A percentile compares a stretch with the other conserved stretches of the same genome.
Conservation (phyloP, 2,797 vertebrate genomes). For the Clarias laeviceps region DNA sequence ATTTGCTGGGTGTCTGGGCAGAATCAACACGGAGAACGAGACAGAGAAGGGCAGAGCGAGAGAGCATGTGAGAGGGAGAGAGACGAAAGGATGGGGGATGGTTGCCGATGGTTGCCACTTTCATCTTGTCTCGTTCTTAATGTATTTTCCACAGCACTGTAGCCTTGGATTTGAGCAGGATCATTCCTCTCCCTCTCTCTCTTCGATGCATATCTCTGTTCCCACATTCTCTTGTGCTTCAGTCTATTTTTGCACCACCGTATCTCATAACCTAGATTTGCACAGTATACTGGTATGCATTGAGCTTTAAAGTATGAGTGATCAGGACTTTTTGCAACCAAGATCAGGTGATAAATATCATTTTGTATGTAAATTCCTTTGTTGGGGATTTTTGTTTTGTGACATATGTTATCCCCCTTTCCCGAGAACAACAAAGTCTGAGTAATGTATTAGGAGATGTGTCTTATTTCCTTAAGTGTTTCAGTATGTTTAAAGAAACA, state of each 20-base stretch:
- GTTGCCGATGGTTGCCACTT: constrained; percentile 30
- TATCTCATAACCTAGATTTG: constrained; percentile 39
- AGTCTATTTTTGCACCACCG: constrained; percentile 37
- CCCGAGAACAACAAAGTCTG: neutral
- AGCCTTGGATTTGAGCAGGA: constrained; percentile 19
- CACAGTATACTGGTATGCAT: constrained; percentile 14
- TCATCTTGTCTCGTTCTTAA: constrained; percentile 40
- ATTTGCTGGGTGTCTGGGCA: constrained; percentile 73
- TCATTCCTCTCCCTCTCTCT: constrained; percentile 11
- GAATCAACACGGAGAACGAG: constrained; percentile 60
- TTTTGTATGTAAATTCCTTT: neutral
- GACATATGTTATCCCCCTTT: too few species aligned
- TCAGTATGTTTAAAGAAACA: constrained; percentile 9
- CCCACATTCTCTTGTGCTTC: constrained; percentile 38
- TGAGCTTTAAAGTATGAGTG: neutral
- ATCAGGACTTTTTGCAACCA: constrained; percentile 15
- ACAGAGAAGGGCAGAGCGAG: constrained; percentile 25
- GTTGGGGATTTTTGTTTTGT: neutral
- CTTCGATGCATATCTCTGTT: constrained; percentile 27
- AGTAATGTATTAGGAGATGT: neutral
- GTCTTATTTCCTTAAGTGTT: neutral
- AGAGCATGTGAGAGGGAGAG: constrained; percentile 46
- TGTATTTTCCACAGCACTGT: constrained; percentile 17
- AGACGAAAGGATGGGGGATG: constrained; percentile 32
- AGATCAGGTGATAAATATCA: neutral